Evolutionary conservation across 1,140 invertebrate genomes (phyloP).

Genomic region (Probaryconus sp.): DNA sequence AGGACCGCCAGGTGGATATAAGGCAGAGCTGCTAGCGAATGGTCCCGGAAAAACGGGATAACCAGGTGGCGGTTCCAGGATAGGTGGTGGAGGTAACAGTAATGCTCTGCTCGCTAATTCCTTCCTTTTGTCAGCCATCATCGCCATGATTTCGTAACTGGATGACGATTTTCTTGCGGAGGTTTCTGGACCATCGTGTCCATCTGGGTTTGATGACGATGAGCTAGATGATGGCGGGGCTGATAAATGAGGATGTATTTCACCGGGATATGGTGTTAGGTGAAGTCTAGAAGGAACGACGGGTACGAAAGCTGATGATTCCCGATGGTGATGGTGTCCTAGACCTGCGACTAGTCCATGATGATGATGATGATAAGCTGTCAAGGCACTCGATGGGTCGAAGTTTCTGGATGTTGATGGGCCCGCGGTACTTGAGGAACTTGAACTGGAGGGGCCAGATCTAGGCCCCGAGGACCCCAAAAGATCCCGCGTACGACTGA

Average conservation of each 20-base stretch:
- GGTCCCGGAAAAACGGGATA: slow-evolving; percentile 83
- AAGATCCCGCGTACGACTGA: slow-evolving; percentile 52
- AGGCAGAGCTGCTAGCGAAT: slow-evolving; percentile 82
- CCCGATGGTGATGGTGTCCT: slow-evolving; percentile 81
- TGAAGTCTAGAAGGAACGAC: slow-evolving; percentile 88
- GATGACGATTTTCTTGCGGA: slow-evolving; percentile 78
- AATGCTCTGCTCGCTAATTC: slow-evolving; percentile 82
- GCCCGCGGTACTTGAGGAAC: slow-evolving; percentile 76
- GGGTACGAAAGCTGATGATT: slow-evolving; percentile 89
- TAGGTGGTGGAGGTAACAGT: slow-evolving; percentile 78
- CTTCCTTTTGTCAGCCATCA: slow-evolving; percentile 92
- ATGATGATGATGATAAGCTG: slow-evolving; percentile 83
- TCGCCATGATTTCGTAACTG: slow-evolving; percentile 88
- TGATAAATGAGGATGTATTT: slow-evolving; percentile 80
- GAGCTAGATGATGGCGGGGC: slow-evolving; percentile 75
- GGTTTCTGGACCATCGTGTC: slow-evolving; percentile 74
- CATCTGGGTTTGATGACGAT: slow-evolving; percentile 78
- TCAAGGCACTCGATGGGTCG: slow-evolving; percentile 80
- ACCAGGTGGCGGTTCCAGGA: slow-evolving; percentile 82
- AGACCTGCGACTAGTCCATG: slow-evolving; percentile 75
- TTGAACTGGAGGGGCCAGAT: slow-evolving; percentile 63
- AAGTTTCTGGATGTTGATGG: slow-evolving; percentile 79
- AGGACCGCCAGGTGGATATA: slow-evolving; percentile 84
- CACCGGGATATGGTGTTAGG: slow-evolving; percentile 82
- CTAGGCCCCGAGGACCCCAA: slow-evolving; percentile 56